Evolutionary conservation across 2,113 vertebrate species (phyloP).

Genomic region (Hymenochirus boettgeri): DNA sequence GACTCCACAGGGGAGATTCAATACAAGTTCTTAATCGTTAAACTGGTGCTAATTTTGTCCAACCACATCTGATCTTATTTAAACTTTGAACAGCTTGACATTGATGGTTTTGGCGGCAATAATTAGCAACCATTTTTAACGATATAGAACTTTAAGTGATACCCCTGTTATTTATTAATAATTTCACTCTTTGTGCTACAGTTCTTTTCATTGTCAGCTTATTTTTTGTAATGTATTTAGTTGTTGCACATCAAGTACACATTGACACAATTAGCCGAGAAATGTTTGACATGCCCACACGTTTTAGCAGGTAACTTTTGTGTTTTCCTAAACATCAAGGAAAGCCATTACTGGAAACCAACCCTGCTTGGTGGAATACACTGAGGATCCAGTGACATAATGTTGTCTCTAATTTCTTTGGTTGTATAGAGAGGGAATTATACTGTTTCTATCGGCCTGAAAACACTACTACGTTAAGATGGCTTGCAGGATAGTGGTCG

Average conservation of each 20-base stretch:
- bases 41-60: too few species aligned
- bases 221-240: not conserved
- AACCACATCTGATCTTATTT: too few species aligned
- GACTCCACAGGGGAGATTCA: too few species aligned
- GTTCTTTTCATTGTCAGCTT: not conserved
- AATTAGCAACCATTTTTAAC: too few species aligned
- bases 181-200: too few species aligned
- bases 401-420: not conserved
- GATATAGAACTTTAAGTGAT: too few species aligned
- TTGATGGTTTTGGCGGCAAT: too few species aligned
- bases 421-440: too few species aligned
- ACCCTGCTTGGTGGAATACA: not conserved
- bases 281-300: conserved; percentile 11
- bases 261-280: not conserved
- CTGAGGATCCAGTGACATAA: conserved; percentile 14
- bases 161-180: not conserved
- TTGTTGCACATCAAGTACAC: not conserved
- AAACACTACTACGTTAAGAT: not conserved
- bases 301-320: not conserved
- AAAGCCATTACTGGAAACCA: conserved; percentile 17
- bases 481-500: not conserved
- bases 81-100: too few species aligned
- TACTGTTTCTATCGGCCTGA: too few species aligned
- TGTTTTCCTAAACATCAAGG: conserved; percentile 31
- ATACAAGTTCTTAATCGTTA: too few species aligned